Conservation (phyloP, 1,140 invertebrate species). For the Antheraea mylitta region DNA sequence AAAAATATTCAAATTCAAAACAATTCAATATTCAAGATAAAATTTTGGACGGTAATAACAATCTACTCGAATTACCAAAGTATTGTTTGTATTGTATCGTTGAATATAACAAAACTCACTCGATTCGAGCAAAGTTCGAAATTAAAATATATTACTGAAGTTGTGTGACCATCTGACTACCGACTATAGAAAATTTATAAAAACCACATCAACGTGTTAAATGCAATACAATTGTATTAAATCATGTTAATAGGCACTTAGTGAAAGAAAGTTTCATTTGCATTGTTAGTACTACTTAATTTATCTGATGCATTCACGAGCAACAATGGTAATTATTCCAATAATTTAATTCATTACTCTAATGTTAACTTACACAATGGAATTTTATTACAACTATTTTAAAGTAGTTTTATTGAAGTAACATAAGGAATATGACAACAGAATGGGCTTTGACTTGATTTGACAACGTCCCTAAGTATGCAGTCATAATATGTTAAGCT, state of each 20-base stretch:
- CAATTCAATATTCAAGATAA: too few relatives aligned
- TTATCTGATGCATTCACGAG: constrained; percentile 10
- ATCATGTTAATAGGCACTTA: background rate
- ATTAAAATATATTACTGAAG: too few relatives aligned
- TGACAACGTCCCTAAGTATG: constrained; percentile 29
- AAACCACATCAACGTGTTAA: background rate
- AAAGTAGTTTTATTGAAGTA: constrained; percentile 11
- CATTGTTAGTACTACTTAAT: background rate
- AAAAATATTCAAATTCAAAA: too few relatives aligned
- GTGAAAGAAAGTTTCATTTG: background rate
- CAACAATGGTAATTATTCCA: constrained; percentile 15
- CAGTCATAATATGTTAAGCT: constrained; percentile 20
- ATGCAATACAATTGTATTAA: background rate
- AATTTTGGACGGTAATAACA: too few relatives aligned
- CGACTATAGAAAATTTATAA: background rate
- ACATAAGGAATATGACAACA: background rate
- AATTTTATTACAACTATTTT: constrained; percentile 19
- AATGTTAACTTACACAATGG: constrained; percentile 31
- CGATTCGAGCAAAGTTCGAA: too few relatives aligned
- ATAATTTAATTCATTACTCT: constrained; percentile 37
- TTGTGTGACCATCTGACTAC: background rate
- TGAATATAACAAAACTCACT: too few relatives aligned
- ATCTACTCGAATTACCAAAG: too few relatives aligned
- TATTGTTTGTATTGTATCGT: too few relatives aligned
- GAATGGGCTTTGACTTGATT: constrained; percentile 18